A percentile compares a stretch with the other conserved stretches of the same genome.
phyloP scores from a whole-genome alignment of 2,113 vertebrate species.

The Oncorhynchus nerka region DNA sequence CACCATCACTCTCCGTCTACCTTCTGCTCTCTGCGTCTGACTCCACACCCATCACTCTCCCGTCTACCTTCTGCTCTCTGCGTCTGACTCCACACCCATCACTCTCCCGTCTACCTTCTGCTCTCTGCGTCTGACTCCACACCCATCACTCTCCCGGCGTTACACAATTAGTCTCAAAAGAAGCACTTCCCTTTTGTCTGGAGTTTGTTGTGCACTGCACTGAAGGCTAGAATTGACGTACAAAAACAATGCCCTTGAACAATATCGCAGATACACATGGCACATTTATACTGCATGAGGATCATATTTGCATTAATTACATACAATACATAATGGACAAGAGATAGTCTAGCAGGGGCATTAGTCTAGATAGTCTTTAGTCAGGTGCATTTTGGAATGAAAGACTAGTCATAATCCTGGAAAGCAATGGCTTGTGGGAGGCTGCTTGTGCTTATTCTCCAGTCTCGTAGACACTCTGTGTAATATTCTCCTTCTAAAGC shows the following conservation, averaged over 20 bases:
- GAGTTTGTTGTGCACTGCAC: conserved; percentile 11
- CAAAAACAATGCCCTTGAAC: conserved; percentile 30
- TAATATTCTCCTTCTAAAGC: neutral
- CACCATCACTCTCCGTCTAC: too few relatives aligned
- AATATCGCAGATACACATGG: conserved; percentile 19
- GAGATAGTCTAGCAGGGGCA: neutral
- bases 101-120: too few relatives aligned
- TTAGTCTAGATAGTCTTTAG: neutral
- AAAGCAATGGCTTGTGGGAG: neutral
- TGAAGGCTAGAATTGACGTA: conserved; percentile 37
- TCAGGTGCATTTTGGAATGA: neutral
- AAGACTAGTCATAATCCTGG: neutral
- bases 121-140: too few relatives aligned
- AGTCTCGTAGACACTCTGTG: neutral
- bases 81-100: too few relatives aligned
- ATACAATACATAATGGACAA: conserved; percentile 2
- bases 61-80: too few relatives aligned
- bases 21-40: too few relatives aligned
- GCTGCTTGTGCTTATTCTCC: neutral
- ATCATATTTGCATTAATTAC: conserved; percentile 33
- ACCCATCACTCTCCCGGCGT: too few relatives aligned
- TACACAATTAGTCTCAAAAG: conserved; percentile 34
- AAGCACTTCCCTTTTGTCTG: conserved; percentile 29
- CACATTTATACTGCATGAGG: neutral
- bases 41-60: too few relatives aligned